Evolutionary conservation across 2,113 vertebrate genomes (phyloP).

Genomic region (Eidolon helvum): DNA sequence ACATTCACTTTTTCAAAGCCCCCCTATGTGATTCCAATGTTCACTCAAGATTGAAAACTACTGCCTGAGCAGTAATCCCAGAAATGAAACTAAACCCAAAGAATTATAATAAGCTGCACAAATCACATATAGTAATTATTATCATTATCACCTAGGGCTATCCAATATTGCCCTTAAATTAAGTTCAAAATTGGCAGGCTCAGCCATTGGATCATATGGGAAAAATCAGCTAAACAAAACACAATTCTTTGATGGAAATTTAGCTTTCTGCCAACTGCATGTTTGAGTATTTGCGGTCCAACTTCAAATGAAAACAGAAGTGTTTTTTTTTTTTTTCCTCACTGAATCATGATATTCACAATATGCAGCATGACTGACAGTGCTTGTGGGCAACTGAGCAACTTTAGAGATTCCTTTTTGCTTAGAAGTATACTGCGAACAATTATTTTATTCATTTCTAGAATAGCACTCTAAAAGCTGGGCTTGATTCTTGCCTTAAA

Average conservation of each 20-base stretch:
- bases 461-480: not conserved
- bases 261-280: conserved; percentile 42
- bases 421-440: not conserved
- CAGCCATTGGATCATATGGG: conserved; percentile 5
- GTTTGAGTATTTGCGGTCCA: conserved; percentile 45
- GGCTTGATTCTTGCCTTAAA: conserved; percentile 34
- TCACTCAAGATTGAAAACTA: not conserved
- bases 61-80: not conserved
- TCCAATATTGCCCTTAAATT: conserved; percentile 8
- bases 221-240: conserved; percentile 55
- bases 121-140: not conserved
- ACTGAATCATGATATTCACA: conserved; percentile 40
- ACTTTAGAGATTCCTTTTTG: conserved; percentile 16
- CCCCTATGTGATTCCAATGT: not conserved
- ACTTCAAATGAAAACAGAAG: conserved; percentile 64
- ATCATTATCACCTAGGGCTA: not conserved
- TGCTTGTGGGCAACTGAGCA: conserved; percentile 2
- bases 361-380: conserved; percentile 19
- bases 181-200: not conserved
- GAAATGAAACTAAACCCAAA: not conserved
- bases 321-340: not conserved
- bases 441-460: conserved; percentile 46
- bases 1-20: not conserved
- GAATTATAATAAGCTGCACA: not conserved
- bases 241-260: conserved; percentile 57